Percentiles rank a stretch among this genome's conserved stretches.
Conservation (phyloP, 23 tunicate genomes). For the Ciona savignyi region DNA sequence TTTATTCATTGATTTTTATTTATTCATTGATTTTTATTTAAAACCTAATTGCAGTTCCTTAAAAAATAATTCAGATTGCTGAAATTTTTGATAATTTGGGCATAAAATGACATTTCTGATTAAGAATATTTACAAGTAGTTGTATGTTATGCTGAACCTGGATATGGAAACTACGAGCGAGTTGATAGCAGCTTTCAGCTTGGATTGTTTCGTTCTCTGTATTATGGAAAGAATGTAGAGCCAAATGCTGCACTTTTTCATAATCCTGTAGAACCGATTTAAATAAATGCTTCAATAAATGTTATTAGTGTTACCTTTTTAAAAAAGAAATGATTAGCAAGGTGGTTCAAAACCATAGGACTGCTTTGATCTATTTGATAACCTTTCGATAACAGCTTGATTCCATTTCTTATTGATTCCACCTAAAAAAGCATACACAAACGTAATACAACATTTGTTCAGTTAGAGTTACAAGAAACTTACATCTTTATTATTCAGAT, state of each 20-base stretch:
- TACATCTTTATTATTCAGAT: conserved; percentile 82
- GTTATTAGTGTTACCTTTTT: conserved; percentile 35
- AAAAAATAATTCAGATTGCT: too few relatives aligned
- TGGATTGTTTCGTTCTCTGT: conserved; percentile 95
- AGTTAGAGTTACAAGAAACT: too few relatives aligned
- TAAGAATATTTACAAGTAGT: too few relatives aligned
- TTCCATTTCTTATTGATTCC: conserved; percentile 89
- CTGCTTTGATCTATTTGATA: conserved; percentile 85
- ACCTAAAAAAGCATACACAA: conserved; percentile 20
- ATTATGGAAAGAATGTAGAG: conserved; percentile 92
- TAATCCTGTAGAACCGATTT: conserved; percentile 41
- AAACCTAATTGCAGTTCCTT: too few relatives aligned
- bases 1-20: too few relatives aligned
- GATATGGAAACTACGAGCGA: conserved; percentile 87
- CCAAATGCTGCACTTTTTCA: conserved; percentile 95
- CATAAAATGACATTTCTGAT: too few relatives aligned
- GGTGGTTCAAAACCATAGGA: conserved; percentile 89
- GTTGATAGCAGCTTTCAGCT: conserved; percentile 97
- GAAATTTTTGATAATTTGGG: too few relatives aligned
- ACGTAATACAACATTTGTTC: background rate
- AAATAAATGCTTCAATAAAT: background rate
- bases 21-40: too few relatives aligned
- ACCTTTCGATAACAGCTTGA: conserved; percentile 75
- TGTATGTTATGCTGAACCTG: conserved; percentile 53
- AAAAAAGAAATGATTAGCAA: conserved; percentile 98